A percentile compares a stretch with the other conserved stretches of the same genome.
These are phyloP conservation scores for Polyergus mexicanus DNA, from an alignment of 1,140 invertebrate genomes.

Conservation along the genomic window DNA sequence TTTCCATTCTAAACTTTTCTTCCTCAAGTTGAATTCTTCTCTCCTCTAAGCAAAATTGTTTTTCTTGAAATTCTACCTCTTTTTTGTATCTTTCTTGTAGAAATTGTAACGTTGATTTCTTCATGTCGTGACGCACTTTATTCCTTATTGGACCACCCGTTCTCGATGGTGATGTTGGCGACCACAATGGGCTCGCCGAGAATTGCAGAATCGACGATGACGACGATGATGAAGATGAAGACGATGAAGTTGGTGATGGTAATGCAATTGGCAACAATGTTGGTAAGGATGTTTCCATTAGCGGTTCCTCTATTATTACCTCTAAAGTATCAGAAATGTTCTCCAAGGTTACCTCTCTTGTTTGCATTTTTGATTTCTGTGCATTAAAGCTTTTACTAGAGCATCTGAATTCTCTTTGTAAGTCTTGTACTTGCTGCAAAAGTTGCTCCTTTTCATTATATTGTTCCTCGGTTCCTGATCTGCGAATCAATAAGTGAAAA, in stretches of 20 bases:
- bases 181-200: constrained; percentile 19
- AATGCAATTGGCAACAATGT: constrained; percentile 43
- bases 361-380: constrained; percentile 21
- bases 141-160: constrained; percentile 47
- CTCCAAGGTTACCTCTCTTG: constrained; percentile 5
- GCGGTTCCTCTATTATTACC: constrained; percentile 56
- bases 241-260: constrained; percentile 40
- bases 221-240: constrained; percentile 37
- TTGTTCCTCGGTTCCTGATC: constrained; percentile 48
- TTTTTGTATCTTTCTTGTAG: constrained; percentile 45
- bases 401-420: constrained; percentile 41
- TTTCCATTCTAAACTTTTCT: constrained; percentile 52
- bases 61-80: constrained; percentile 44
- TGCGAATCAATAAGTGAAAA: neutral
- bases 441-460: constrained; percentile 48
- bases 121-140: constrained; percentile 33
- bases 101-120: constrained; percentile 40
- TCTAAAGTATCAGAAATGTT: constrained; percentile 54
- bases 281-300: neutral
- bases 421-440: constrained; percentile 39
- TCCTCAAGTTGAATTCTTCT: constrained; percentile 50
- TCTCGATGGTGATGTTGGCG: constrained; percentile 32
- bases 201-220: constrained; percentile 30
- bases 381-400: constrained; percentile 14
- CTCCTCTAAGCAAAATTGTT: constrained; percentile 43